phyloP scores from a whole-genome alignment of 2,888 invertebrate species.

The Leptinotarsa rubiginosa region DNA sequence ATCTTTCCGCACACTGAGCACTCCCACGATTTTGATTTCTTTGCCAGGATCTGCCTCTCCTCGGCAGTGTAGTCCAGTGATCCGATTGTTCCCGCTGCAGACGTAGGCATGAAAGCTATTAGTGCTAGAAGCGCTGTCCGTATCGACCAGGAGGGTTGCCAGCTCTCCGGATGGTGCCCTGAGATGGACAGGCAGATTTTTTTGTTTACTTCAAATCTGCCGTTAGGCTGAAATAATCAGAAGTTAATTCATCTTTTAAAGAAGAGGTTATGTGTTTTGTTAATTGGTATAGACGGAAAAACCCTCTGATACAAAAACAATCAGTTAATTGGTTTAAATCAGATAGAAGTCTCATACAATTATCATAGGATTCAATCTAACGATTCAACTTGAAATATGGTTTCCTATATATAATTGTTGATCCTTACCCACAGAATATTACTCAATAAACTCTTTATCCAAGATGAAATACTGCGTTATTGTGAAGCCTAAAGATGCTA shows the following conservation, averaged over 20 bases:
- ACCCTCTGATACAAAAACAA: too few relatives aligned
- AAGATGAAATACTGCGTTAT: too few relatives aligned
- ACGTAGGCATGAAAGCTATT: slow-evolving; percentile 94
- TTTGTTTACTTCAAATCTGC: slow-evolving; percentile 91
- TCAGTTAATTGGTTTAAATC: too few relatives aligned
- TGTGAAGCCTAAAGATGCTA: too few relatives aligned
- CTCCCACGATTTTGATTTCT: slow-evolving; percentile 75
- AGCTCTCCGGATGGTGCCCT: slow-evolving; percentile 96
- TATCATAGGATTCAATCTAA: too few relatives aligned
- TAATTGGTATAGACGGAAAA: too few relatives aligned
- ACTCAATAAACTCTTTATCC: too few relatives aligned
- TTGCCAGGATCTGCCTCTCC: slow-evolving; percentile 84
- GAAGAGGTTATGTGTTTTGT: too few relatives aligned
- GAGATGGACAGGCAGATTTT: slow-evolving; percentile 97
- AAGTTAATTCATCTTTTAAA: neutral
- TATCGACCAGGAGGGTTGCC: slow-evolving; percentile 98
- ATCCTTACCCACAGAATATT: too few relatives aligned
- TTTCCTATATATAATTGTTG: too few relatives aligned
- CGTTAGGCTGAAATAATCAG: slow-evolving; percentile 80
- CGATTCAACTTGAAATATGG: too few relatives aligned
- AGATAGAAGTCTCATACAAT: too few relatives aligned
- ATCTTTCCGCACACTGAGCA: slow-evolving; percentile 75
- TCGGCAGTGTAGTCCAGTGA: slow-evolving; percentile 89
- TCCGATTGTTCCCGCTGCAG: slow-evolving; percentile 90
- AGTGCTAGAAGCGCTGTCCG: slow-evolving; percentile 91